These are phyloP conservation scores for Cinclus cinclus DNA, from an alignment of 2,113 vertebrate species.

Conservation along the genomic window DNA sequence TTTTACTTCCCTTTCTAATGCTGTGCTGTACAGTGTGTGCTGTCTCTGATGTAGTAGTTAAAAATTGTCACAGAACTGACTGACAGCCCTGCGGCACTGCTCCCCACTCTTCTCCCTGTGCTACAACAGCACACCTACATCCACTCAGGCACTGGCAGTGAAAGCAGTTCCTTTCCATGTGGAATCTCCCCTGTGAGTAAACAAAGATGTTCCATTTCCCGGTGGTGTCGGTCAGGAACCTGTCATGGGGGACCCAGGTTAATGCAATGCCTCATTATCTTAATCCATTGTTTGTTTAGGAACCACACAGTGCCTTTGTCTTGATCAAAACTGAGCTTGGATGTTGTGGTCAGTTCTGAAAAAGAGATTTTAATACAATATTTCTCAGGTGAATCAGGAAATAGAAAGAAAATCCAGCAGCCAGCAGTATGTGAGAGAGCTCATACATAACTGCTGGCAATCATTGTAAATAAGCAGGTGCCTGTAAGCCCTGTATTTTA, in stretches of 20 bases:
- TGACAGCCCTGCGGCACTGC: not conserved
- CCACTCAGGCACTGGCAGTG: not conserved
- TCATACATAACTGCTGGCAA: not conserved
- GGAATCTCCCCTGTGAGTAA: not conserved
- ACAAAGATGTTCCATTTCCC: constrained; percentile 34
- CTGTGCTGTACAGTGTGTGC: not conserved
- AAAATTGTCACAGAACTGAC: not conserved
- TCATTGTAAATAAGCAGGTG: not conserved
- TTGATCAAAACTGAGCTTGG: not conserved
- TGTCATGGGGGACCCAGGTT: not conserved
- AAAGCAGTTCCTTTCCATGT: not conserved
- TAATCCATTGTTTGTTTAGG: not conserved
- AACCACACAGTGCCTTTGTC: not conserved
- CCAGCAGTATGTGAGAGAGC: not conserved
- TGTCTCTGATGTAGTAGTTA: not conserved
- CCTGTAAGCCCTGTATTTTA: not conserved
- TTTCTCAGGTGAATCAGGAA: not conserved
- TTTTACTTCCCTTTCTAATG: not conserved
- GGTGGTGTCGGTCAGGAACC: not conserved
- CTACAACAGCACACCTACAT: not conserved
- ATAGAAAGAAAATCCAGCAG: not conserved
- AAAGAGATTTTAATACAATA: not conserved
- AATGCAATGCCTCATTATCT: not conserved
- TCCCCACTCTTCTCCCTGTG: not conserved
- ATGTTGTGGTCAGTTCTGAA: not conserved